Conservation (phyloP, 2,888 invertebrate genomes). For the Chalcis sispes region DNA sequence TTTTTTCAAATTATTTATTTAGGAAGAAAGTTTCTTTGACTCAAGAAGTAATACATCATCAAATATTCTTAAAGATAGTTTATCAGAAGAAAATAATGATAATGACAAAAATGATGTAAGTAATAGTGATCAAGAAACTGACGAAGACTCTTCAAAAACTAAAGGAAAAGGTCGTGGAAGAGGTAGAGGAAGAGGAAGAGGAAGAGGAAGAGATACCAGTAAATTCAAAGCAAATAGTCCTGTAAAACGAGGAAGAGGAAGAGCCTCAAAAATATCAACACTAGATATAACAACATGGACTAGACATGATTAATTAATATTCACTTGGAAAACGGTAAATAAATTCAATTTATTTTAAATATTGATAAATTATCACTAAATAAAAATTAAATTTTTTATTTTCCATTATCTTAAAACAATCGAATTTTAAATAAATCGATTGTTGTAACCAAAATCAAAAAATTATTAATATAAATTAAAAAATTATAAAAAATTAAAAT, state of each 20-base stretch:
- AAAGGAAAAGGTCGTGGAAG: constrained; percentile 55
- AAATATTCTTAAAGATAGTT: constrained; percentile 72
- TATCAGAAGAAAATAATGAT: constrained; percentile 1
- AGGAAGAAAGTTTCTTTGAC: constrained; percentile 46
- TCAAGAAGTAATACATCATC: constrained; percentile 10
- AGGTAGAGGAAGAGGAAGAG: constrained; percentile 45
- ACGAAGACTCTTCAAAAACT: constrained; percentile 1
- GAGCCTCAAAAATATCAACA: constrained; percentile 12
- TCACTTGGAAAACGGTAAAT: constrained; percentile 42
- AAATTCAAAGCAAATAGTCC: constrained; percentile 30
- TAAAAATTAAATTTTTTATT: neutral
- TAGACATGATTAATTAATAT: constrained; percentile 3
- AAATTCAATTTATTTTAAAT: too few species aligned
- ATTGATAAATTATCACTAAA: neutral
- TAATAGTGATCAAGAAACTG: constrained; percentile 41
- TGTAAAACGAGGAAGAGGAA: constrained; percentile 26
- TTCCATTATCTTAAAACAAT: neutral
- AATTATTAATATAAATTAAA: too few species aligned
- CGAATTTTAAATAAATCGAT: neutral
- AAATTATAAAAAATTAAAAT: too few species aligned
- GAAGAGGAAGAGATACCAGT: constrained; percentile 28
- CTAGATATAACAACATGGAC: constrained; percentile 40
- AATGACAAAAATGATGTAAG: neutral
- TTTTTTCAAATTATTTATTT: constrained; percentile 8
- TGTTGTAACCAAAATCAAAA: too few species aligned